Base-by-base conservation (phyloP, 1,140 invertebrate genomes). In the Phocides pigmalion region DNA sequence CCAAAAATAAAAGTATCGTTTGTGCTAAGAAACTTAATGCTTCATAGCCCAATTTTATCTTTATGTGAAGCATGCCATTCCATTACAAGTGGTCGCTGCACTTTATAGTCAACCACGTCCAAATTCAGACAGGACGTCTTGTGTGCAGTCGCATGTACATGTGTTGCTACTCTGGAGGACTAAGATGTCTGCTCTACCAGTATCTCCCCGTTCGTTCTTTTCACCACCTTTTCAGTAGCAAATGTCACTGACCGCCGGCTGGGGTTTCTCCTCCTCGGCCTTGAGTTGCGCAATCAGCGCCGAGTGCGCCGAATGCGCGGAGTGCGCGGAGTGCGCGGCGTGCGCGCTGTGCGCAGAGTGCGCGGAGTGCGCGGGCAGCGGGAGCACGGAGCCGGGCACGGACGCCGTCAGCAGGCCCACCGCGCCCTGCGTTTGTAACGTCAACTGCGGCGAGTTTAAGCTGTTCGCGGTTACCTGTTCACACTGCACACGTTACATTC, bases 211-310 rank as follows among this genome's bases (percentile, higher is more conserved):
- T n/a, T n/a, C n/a, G n/a, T n/a, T n/a, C n/a, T n/a, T n/a, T n/a
- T n/a, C n/a, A n/a, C n/a, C n/a, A n/a, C n/a, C n/a, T n/a, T n/a
- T n/a, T n/a, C n/a, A n/a, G n/a, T n/a, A n/a, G 25, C 6, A 8
- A 8, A 8, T 28, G 25, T 1, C 25, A 70, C 51, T 49, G 62
- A 82, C 79, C 56, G 74, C 62, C 9, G 68, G 71, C 11, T 74
- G 70, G 3, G 50, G 11, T 37, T 87, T 89, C 6, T 87, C 83
- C 0, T 86, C 83, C n/a, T 82, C 77, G 9, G 22, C 75, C 50
- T 83, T 86, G 32, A 81, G 70, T 25, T 86, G 84, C 1, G 80
- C 46, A 5, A 86, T 65, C 0, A 86, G 64, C 0, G 78, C 37
- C 2, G 70, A 28, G 1, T 78, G 75, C 0, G 72, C 46, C 53